Base-by-base conservation (phyloP, 1,140 invertebrate genomes). In the Brachionus rotundiformis region DNA sequence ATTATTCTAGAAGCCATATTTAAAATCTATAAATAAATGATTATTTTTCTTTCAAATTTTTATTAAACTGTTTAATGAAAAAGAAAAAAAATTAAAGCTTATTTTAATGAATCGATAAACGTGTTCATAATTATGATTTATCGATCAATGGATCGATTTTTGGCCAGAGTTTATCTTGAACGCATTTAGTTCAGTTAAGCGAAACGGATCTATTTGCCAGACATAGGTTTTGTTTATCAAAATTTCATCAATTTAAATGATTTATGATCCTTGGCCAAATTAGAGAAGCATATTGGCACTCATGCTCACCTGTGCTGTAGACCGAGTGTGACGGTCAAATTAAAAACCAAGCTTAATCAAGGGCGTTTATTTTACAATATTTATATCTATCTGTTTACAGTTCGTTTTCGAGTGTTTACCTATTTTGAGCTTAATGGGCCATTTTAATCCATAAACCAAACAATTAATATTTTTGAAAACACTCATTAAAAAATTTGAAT, bases 1-100 rank as follows among this genome's bases (percentile, higher is more conserved):
- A 73, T 44, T 44, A 73, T 73, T 73, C 68, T 73, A 47, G 68
- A 73, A 73, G 68, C 68, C 68, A 73, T 73, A 33, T 73, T 29
- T 44, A 16, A 39, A 25, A 16, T 25, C 3, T 33, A 19, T 71
- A 19, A 16, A 16, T 23, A 16, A 19, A 16, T 36, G 19, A 41
- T 71, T 71, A 39, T 33, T 19, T 16, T 63, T 63, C 31, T 65
- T 31, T 65, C n/a, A n/a, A n/a, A n/a, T 29, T 65, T 65, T 29
- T 29, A 29, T 65, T 63, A 10, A 31, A 65, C 13, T 31, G 31
- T 65, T 65, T 33, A 25, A 54, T 41, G 39, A 54, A 19, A 19
- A 54, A 54, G 19, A n/a, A 54, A 63, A 63, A n/a, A 27, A 63
- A 63, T 29, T 63, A 7, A 11, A 8, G 23, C 29, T 63, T 63